A percentile compares a stretch with the other conserved stretches of the same genome.
Evolutionary conservation across 2,888 invertebrate genomes (phyloP).

Genomic region (Drosophila rubida): DNA sequence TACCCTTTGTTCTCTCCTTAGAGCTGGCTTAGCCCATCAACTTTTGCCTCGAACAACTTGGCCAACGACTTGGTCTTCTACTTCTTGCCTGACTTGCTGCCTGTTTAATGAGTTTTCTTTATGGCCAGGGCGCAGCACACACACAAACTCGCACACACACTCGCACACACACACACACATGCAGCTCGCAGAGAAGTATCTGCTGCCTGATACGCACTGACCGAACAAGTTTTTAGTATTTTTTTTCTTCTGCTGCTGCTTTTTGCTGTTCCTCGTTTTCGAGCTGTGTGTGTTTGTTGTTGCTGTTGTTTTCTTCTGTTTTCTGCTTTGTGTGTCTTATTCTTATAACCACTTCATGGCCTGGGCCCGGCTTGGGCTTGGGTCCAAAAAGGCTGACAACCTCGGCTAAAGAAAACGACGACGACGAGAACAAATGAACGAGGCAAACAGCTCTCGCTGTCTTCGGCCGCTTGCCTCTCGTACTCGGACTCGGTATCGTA

Average conservation of each 20-base stretch:
- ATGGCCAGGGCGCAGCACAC: conserved; percentile 66
- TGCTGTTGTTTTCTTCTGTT: conserved; percentile 27
- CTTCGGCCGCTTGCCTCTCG: conserved; percentile 23
- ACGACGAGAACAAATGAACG: conserved; percentile 40
- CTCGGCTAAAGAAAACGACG: conserved; percentile 48
- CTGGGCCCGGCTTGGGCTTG: conserved; percentile 47
- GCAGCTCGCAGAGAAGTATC: conserved; percentile 36
- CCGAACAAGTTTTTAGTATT: conserved; percentile 72
- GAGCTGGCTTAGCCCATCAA: conserved; percentile 9
- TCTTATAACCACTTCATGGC: conserved; percentile 70
- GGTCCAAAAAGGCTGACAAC: conserved; percentile 80
- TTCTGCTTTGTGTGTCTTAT: conserved; percentile 69
- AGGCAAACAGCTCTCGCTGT: conserved; percentile 38
- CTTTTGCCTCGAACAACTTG: conserved; percentile 29
- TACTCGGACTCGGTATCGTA: background rate
- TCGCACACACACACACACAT: conserved; percentile 19
- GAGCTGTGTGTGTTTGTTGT: conserved; percentile 27
- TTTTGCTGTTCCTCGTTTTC: conserved; percentile 35
- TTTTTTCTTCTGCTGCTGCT: conserved; percentile 6
- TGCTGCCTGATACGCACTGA: conserved; percentile 67
- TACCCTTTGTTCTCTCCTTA: background rate
- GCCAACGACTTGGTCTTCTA: conserved; percentile 50
- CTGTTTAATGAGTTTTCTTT: conserved; percentile 79
- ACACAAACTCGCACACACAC: conserved; percentile 32
- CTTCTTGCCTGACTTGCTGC: conserved; percentile 60